Evolutionary conservation across 2,888 invertebrate species (phyloP), one percentile per base, ranked within the genome.

Genomic region (Lysandra bellargus): DNA sequence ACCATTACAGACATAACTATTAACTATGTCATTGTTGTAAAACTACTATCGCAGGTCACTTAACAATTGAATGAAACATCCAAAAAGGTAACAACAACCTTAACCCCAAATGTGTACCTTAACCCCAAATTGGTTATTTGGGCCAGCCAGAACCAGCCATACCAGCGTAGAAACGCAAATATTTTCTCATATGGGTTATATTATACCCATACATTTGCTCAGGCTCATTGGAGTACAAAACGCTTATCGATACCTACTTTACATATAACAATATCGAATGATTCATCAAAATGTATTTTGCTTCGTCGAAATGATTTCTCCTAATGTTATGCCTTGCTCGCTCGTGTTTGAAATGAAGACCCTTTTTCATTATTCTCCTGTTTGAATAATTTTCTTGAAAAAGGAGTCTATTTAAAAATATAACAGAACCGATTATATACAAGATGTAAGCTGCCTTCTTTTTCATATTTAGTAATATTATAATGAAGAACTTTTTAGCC

Each of bases 161-260:
- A n/a, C n/a, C n/a, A 5, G 7, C 61, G 9, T 30, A 17, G 64
- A 64, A 64, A 64, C 30, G 64, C 7, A 30, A 64, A 64, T 5
- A 64, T 64, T 17, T 69, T 69, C 69, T 14, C 69, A 69, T 69
- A 69, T 14, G 33, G 33, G 5, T 37, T 69, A 69, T 37, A 69
- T 33, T 69, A 69, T 69, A 30, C 12, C 33, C 69, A 33, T 69
- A 33, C 33, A 69, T 69, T 69, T 69, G 17, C 37, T 69, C 33
- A 33, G 69, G 33, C 69, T 69, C 33, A 69, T 69, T 69, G 69
- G 69, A 33, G 4, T 69, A 69, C 69, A 69, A 69, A 69, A 69
- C 69, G 69, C 17, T 69, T 69, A 69, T 69, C 69, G 69, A 69
- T 69, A 69, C 69, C 17, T 14, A 69, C 33, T 69, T 69, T 69